phyloP scores from a whole-genome alignment of 1,140 invertebrate species.

The Metopolophium dirhodum region DNA sequence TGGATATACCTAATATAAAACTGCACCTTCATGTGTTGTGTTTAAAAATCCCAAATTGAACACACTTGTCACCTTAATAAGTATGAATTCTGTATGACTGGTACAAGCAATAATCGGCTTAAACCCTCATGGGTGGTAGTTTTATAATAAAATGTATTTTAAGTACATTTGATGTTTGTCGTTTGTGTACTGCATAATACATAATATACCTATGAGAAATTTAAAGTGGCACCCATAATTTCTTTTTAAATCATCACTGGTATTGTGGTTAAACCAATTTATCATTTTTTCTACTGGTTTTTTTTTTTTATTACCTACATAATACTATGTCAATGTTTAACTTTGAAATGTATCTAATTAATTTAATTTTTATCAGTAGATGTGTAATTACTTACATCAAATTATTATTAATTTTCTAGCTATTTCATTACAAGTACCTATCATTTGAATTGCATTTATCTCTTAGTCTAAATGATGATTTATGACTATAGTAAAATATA shows the following conservation, averaged over 20 bases:
- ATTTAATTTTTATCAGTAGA: conserved; percentile 6
- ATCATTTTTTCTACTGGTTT: not conserved
- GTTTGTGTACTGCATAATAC: too few species aligned
- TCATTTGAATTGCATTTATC: not conserved
- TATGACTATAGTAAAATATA: not conserved
- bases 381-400: not conserved
- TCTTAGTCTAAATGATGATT: not conserved
- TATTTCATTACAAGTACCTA: not conserved
- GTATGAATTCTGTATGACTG: not conserved
- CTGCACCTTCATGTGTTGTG: not conserved
- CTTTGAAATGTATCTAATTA: not conserved
- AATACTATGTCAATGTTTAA: not conserved
- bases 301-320: not conserved
- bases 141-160: not conserved
- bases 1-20: not conserved
- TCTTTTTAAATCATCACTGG: not conserved
- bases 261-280: not conserved
- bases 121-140: not conserved
- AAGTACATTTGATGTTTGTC: too few species aligned
- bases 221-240: not conserved
- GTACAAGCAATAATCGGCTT: not conserved
- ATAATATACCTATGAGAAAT: not conserved
- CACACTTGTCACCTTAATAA: not conserved
- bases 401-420: not conserved
- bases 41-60: not conserved